A percentile compares a stretch with the other conserved stretches of the same genome.
phyloP scores from a whole-genome alignment of 1,140 invertebrate genomes.

The Wiebesia pumilae region DNA sequence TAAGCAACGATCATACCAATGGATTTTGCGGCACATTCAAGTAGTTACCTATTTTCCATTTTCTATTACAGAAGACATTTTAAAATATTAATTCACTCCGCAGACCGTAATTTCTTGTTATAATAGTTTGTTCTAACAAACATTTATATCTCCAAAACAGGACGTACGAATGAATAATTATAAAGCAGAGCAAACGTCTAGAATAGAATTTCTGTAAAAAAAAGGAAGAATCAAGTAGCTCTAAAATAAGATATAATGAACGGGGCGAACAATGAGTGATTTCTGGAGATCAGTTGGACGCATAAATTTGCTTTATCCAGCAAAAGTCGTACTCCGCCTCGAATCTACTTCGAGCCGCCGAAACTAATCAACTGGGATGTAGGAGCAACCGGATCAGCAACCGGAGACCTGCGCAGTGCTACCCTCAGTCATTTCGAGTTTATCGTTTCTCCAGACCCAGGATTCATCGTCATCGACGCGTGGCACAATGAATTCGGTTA shows the following conservation, averaged over 20 bases:
- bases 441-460: background rate
- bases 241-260: background rate
- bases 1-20: too few relatives aligned
- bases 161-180: too few relatives aligned
- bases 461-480: background rate
- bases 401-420: too few relatives aligned
- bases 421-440: constrained; percentile 16
- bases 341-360: background rate
- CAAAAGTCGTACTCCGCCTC: background rate
- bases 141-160: too few relatives aligned
- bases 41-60: too few relatives aligned
- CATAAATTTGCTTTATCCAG: background rate
- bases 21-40: too few relatives aligned
- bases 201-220: background rate
- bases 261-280: background rate
- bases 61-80: too few relatives aligned
- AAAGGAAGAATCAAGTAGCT: background rate
- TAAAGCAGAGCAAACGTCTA: too few relatives aligned
- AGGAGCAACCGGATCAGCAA: background rate
- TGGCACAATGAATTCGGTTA: background rate
- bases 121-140: too few relatives aligned
- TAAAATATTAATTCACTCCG: too few relatives aligned
- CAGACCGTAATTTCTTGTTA: too few relatives aligned
- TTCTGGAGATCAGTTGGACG: background rate
- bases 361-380: constrained; percentile 18